phyloP scores from a whole-genome alignment of 92 coral and sea anemone species.

The Montipora capitata region DNA sequence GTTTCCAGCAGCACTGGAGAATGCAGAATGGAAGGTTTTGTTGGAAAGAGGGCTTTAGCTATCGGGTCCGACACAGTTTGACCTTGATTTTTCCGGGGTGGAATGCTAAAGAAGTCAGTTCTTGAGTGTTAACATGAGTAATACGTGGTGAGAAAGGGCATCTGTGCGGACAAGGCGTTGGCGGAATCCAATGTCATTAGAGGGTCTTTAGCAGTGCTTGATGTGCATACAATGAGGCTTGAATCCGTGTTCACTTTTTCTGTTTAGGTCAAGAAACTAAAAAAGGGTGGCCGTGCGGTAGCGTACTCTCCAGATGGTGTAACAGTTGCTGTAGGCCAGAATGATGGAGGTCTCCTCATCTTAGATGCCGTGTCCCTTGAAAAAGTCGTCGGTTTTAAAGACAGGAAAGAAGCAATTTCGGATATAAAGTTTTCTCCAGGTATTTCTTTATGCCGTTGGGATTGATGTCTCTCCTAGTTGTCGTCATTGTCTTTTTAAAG shows the following conservation, averaged over 20 bases:
- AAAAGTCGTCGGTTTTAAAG: conserved; percentile 90
- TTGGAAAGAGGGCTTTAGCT: no score
- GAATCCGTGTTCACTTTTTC: not conserved
- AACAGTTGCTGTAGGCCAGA: conserved; percentile 96
- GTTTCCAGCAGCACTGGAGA: no score
- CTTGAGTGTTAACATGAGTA: no score
- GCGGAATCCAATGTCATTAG: no score
- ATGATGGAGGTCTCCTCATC: conserved; percentile 94
- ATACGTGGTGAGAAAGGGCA: no score
- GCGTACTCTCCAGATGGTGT: conserved; percentile 95
- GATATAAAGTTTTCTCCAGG: conserved; percentile 99
- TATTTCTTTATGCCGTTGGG: conserved; percentile 4
- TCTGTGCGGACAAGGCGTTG: no score
- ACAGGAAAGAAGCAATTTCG: conserved; percentile 94
- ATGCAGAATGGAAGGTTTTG: no score
- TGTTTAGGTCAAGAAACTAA: conserved; percentile 85
- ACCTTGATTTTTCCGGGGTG: no score
- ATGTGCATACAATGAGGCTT: no score
- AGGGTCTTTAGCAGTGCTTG: no score
- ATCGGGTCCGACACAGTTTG: no score
- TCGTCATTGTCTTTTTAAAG: not conserved
- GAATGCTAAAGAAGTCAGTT: no score
- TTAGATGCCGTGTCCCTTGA: conserved; percentile 89
- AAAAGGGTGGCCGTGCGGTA: conserved; percentile 95
- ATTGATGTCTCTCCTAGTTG: not conserved